Evolutionary conservation across 2,888 invertebrate genomes (phyloP).

Genomic region (Oxyteleia sp.): DNA sequence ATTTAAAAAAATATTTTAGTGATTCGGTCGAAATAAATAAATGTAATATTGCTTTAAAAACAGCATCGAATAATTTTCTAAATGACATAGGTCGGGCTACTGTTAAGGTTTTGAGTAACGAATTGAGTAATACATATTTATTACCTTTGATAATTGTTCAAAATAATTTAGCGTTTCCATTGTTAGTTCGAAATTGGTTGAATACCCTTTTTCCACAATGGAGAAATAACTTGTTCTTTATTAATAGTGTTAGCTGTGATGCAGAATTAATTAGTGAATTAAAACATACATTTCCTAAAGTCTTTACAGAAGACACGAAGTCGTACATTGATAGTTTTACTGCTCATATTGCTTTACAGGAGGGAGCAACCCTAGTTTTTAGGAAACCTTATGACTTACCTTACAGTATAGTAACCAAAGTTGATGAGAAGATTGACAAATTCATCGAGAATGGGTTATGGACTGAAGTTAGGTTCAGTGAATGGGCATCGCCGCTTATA

Average conservation of each 20-base stretch:
- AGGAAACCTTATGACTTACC: slow-evolving; percentile 45
- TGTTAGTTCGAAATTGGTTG: slow-evolving; percentile 43
- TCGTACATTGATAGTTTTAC: slow-evolving; percentile 31
- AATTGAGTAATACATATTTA: no score
- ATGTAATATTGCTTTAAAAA: no score
- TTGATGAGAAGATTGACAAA: slow-evolving; percentile 40
- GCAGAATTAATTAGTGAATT: slow-evolving; percentile 7
- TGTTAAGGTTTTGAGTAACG: no score
- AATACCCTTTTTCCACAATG: slow-evolving; percentile 30
- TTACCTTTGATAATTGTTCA: not conserved
- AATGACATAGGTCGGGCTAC: no score
- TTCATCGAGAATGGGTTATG: slow-evolving; percentile 31
- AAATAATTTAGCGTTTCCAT: slow-evolving; percentile 1
- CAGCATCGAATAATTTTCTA: no score
- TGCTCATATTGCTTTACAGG: slow-evolving; percentile 30
- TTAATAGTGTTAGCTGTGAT: not conserved
- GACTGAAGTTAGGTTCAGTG: no score
- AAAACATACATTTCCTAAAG: not conserved
- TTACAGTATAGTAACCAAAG: slow-evolving; percentile 35
- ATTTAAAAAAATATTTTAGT: no score
- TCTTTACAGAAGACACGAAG: not conserved
- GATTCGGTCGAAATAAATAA: no score
- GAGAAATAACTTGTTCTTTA: slow-evolving; percentile 18
- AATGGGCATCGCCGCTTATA: slow-evolving; percentile 45
- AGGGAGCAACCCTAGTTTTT: slow-evolving; percentile 28